A percentile compares a stretch with the other conserved stretches of the same genome.
Evolutionary conservation across 2,113 vertebrate species (phyloP).

Genomic region (Cyanocitta stelleri): DNA sequence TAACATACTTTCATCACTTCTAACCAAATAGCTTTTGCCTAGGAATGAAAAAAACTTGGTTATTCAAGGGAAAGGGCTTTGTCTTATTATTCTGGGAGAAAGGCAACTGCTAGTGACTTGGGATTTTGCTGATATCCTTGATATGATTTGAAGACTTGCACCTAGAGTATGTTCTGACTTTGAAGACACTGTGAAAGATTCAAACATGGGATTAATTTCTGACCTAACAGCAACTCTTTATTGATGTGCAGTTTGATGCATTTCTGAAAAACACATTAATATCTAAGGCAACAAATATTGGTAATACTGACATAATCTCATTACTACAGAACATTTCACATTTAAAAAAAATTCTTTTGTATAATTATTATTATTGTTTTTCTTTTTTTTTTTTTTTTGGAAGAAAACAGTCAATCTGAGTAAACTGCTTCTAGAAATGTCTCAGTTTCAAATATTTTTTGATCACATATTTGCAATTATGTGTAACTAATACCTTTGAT

Average conservation of each 20-base stretch:
- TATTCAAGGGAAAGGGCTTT: background rate
- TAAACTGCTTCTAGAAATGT: background rate
- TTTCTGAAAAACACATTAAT: background rate
- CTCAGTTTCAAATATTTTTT: background rate
- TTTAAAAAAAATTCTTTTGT: background rate
- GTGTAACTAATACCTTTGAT: background rate
- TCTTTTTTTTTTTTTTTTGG: background rate
- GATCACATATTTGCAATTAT: background rate
- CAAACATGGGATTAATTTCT: background rate
- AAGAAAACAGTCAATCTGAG: background rate
- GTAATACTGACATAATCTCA: background rate
- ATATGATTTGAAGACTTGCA: background rate
- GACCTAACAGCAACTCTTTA: background rate
- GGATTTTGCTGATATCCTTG: background rate
- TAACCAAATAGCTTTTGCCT: background rate
- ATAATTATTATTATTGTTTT: background rate
- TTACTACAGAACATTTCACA: background rate
- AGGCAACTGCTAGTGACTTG: background rate
- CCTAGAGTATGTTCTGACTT: background rate
- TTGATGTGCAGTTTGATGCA: background rate
- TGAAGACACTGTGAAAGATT: background rate
- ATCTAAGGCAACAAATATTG: background rate
- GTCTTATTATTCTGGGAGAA: background rate
- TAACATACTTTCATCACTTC: slow-evolving; percentile 3
- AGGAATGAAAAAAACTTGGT: background rate